These are phyloP conservation scores for Pseudomyrmex dendroicus DNA, from an alignment of 1,140 invertebrate species.

Conservation along the genomic window DNA sequence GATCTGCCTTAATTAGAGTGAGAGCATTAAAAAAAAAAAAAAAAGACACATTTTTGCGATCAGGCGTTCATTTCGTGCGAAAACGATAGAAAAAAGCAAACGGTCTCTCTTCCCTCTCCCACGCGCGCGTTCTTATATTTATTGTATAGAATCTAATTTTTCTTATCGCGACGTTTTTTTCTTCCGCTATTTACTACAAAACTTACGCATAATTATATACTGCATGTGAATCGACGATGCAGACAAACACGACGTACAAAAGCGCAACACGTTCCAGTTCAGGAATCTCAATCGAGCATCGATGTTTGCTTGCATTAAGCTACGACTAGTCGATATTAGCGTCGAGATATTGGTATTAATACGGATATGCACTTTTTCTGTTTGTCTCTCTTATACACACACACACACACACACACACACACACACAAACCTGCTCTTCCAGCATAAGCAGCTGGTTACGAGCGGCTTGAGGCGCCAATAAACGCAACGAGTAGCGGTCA, in stretches of 20 bases:
- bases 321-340: background rate
- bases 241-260: background rate
- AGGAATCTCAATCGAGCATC: background rate
- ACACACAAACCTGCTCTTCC: too few species aligned
- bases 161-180: background rate
- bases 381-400: too few species aligned
- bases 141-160: background rate
- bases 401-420: too few species aligned
- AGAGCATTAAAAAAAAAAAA: background rate
- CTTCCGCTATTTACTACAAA: background rate
- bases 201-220: background rate
- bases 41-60: conserved; percentile 27
- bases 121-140: background rate
- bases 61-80: background rate
- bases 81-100: background rate
- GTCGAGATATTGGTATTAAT: background rate
- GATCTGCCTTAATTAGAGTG: conserved; percentile 22
- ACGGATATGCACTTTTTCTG: too few species aligned
- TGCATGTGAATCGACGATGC: background rate
- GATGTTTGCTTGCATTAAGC: background rate
- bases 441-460: conserved; percentile 22
- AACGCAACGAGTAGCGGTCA: conserved; percentile 46
- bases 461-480: conserved; percentile 37
- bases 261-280: background rate
- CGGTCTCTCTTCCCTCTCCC: too few species aligned